Evolutionary conservation across 1,140 invertebrate species (phyloP).

Genomic region (Ceratitis capitata): DNA sequence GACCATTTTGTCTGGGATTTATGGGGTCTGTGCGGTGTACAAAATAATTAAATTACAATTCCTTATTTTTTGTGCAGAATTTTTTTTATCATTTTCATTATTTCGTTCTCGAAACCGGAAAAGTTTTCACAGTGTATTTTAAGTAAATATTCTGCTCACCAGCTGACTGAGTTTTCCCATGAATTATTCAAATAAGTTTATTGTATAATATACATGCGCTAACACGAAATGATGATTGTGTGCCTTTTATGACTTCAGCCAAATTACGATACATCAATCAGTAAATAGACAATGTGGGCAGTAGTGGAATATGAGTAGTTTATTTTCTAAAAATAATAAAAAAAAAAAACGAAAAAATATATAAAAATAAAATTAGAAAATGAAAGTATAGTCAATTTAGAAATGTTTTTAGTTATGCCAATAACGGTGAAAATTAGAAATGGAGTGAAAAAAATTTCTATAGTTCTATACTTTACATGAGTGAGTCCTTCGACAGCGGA

Average conservation of each 20-base stretch:
- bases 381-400: neutral
- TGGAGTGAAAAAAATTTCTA: neutral
- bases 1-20: too few species aligned
- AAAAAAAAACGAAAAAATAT: neutral
- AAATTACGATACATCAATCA: neutral
- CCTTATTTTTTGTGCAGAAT: too few species aligned
- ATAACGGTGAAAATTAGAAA: neutral
- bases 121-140: neutral
- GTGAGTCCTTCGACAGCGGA: neutral
- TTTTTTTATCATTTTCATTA: too few species aligned
- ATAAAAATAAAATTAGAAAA: neutral
- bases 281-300: neutral
- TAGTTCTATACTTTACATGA: neutral
- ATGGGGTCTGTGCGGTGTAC: too few species aligned
- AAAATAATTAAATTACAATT: too few species aligned
- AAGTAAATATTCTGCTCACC: neutral
- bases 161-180: neutral
- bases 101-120: too few species aligned
- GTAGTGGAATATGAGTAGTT: too few species aligned
- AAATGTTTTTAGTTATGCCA: neutral
- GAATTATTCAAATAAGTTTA: neutral
- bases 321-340: too few species aligned
- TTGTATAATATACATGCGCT: neutral
- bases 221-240: neutral
- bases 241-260: constrained; percentile 14